Evolutionary conservation across 2,113 vertebrate species (phyloP).

Genomic region (Cardinalis cardinalis): DNA sequence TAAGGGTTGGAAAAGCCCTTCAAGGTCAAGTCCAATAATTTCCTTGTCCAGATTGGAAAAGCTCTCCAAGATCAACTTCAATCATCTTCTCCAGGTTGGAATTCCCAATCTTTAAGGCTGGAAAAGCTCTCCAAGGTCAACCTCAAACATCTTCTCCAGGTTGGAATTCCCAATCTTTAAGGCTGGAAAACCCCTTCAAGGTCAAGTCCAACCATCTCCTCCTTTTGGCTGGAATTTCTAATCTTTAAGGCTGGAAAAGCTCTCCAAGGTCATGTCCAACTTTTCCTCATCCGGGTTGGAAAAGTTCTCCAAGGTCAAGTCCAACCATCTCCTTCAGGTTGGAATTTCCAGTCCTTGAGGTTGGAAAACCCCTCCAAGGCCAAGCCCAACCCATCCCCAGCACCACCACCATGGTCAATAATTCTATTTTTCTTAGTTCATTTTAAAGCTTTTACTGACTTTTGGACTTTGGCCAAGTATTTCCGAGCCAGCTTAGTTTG

Average conservation of each 20-base stretch:
- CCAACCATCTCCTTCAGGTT: background rate
- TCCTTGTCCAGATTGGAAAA: no score
- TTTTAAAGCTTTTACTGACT: background rate
- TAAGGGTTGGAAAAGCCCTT: no score
- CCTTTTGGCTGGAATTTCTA: background rate
- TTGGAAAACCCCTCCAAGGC: background rate
- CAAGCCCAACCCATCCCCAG: background rate
- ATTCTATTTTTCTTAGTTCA: background rate
- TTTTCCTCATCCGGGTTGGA: no score
- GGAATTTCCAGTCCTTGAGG: background rate
- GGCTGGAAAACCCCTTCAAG: rapidly evolving
- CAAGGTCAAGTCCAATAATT: no score
- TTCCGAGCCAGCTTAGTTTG: rapidly evolving
- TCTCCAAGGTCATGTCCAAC: background rate
- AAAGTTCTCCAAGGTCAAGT: no score
- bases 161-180: background rate
- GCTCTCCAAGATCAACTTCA: no score
- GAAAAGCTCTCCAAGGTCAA: rapidly evolving
- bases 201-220: no score
- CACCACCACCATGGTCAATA: background rate
- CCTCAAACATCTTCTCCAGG: background rate
- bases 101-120: no score
- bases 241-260: background rate
- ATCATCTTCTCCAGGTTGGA: no score
- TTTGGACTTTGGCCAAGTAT: background rate